A percentile compares a stretch with the other conserved stretches of the same genome.
Conservation (phyloP, 2,797 vertebrate species). For the Alcedo atthis region DNA sequence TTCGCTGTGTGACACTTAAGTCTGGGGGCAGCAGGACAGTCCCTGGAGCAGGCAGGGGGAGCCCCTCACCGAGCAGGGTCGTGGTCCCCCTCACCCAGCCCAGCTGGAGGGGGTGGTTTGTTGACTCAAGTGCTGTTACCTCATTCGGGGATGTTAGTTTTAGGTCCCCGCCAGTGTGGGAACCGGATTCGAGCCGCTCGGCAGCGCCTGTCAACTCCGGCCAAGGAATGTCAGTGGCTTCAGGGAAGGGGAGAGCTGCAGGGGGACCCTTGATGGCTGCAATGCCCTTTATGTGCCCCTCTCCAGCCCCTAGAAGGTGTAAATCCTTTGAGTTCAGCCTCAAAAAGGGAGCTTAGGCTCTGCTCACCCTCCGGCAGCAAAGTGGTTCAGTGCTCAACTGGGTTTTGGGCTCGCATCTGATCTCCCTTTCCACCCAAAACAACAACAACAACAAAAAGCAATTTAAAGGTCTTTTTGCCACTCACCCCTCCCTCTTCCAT, state of each 20-base stretch:
- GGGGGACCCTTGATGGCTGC: too few species aligned
- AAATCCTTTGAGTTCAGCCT: neutral
- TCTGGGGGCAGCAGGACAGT: neutral
- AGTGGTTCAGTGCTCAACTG: fast-evolving
- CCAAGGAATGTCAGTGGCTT: constrained; percentile 51
- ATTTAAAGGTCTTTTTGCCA: neutral
- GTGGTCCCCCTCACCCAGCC: neutral
- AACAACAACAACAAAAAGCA: fast-evolving
- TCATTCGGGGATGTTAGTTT: constrained; percentile 72
- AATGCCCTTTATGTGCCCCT: too few species aligned
- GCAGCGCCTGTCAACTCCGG: constrained; percentile 54
- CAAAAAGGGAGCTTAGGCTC: neutral
- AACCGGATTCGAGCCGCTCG: constrained; percentile 54
- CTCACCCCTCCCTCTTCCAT: fast-evolving
- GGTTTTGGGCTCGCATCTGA: neutral
- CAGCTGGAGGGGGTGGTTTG: constrained; percentile 25
- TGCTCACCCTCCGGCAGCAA: neutral
- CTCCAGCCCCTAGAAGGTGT: neutral
- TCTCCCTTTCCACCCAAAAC: neutral
- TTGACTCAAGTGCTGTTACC: constrained; percentile 68
- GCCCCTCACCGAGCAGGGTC: neutral
- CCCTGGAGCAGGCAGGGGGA: neutral
- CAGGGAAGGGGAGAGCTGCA: too few species aligned
- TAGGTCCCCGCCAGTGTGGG: constrained; percentile 68
- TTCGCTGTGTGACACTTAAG: neutral